Percentiles rank a stretch among this genome's conserved stretches.
Evolutionary conservation across 92 coral and sea anemone genomes (phyloP).

Genomic region (Epizoanthus ramosus): DNA sequence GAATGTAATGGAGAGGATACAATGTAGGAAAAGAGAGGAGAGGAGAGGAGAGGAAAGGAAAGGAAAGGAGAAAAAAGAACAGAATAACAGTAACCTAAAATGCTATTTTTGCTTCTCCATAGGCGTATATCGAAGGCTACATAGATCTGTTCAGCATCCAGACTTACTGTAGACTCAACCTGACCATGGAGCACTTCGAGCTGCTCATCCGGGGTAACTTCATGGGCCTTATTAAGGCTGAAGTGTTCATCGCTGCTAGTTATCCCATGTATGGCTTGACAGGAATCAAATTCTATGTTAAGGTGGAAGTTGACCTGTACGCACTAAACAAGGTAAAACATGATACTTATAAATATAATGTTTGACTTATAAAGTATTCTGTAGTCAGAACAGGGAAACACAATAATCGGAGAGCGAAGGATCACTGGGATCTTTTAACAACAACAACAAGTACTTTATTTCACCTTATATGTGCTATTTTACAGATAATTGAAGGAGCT

Average conservation of each 20-base stretch:
- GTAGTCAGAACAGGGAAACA: not conserved
- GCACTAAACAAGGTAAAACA: constrained; percentile 73
- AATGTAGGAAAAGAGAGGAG: not conserved
- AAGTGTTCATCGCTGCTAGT: constrained; percentile 80
- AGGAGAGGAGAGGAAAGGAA: not conserved
- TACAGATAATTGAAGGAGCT: no score
- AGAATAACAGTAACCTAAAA: not conserved
- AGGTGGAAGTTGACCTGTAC: constrained; percentile 79
- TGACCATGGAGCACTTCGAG: constrained; percentile 85
- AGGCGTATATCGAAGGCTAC: constrained; percentile 94
- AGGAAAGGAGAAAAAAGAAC: not conserved
- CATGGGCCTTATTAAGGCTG: constrained; percentile 87
- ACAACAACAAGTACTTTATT: no score
- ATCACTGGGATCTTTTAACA: no score
- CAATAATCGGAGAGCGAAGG: no score
- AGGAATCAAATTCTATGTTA: constrained; percentile 72
- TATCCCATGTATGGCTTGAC: constrained; percentile 58
- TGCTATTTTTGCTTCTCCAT: not conserved
- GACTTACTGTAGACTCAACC: constrained; percentile 77
- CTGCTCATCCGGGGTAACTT: constrained; percentile 83
- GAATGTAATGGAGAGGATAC: not conserved
- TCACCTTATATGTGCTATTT: no score
- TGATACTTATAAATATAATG: not conserved
- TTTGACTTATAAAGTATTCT: not conserved
- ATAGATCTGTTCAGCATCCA: constrained; percentile 73